Conservation (phyloP, 2,113 vertebrate species). For the Phalacrocorax carbo region DNA sequence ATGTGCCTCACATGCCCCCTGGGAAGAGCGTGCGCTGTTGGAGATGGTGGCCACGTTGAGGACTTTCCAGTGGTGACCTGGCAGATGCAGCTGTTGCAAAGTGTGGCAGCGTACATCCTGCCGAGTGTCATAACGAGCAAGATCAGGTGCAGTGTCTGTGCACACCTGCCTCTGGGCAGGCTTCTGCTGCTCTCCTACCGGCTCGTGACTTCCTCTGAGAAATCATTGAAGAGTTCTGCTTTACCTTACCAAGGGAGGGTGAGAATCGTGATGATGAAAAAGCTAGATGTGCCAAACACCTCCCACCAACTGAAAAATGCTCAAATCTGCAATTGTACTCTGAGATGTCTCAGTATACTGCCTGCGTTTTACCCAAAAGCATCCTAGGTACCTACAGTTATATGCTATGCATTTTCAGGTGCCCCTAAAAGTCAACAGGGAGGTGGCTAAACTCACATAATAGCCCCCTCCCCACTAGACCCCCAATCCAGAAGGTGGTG, state of each 20-base stretch:
- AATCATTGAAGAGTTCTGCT: neutral
- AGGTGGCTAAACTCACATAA: neutral
- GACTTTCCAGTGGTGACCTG: neutral
- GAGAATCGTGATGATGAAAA: neutral
- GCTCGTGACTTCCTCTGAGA: neutral
- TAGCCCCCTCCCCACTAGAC: rapidly evolving
- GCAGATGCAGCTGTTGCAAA: neutral
- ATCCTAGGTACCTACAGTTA: neutral
- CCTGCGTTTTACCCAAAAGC: neutral
- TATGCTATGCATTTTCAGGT: neutral
- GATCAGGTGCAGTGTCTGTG: neutral
- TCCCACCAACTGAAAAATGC: neutral
- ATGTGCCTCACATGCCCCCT: neutral
- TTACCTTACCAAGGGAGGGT: neutral
- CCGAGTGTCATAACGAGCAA: neutral
- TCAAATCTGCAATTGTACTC: neutral
- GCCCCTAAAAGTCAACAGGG: neutral
- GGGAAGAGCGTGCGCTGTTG: neutral
- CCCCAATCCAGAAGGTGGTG: neutral
- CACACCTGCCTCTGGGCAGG: neutral
- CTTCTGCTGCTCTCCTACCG: neutral
- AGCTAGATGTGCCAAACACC: too few species aligned
- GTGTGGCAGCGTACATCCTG: neutral
- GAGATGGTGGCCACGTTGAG: neutral
- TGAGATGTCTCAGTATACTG: neutral